Evolutionary conservation across 2,888 invertebrate genomes (phyloP).

Genomic region (Unio delphinus): DNA sequence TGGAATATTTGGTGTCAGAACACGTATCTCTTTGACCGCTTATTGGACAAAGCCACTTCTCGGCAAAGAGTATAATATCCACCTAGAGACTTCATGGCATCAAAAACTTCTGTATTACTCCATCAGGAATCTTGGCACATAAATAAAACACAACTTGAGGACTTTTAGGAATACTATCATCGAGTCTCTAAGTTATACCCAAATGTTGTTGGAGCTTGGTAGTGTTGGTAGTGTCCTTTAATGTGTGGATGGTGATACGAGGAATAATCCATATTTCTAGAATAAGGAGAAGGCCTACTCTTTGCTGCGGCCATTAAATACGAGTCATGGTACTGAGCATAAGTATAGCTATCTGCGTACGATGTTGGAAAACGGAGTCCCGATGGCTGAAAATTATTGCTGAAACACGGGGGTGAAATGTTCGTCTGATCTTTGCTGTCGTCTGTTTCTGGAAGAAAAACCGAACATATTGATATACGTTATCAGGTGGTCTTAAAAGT

Average conservation of each 20-base stretch:
- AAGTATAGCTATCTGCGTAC: slow-evolving; percentile 50
- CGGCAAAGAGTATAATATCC: no score
- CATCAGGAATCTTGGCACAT: no score
- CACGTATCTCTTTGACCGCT: no score
- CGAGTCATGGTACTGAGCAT: slow-evolving; percentile 58
- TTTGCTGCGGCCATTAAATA: slow-evolving; percentile 57
- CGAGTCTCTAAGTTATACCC: slow-evolving; percentile 34
- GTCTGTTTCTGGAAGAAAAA: slow-evolving; percentile 22
- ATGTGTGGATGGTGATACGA: slow-evolving; percentile 61
- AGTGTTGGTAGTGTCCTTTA: slow-evolving; percentile 57
- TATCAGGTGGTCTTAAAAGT: no score
- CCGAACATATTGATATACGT: no score
- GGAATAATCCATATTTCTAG: slow-evolving; percentile 60
- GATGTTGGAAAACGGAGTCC: slow-evolving; percentile 40
- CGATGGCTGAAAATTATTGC: slow-evolving; percentile 10
- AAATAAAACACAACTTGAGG: not conserved
- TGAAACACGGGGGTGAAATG: slow-evolving; percentile 9
- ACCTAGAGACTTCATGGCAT: no score
- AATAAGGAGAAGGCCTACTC: slow-evolving; percentile 60
- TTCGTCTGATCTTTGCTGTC: slow-evolving; percentile 30
- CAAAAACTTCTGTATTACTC: no score
- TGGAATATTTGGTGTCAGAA: no score
- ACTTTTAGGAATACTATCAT: slow-evolving; percentile 9
- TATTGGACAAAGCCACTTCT: no score
- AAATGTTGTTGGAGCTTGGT: slow-evolving; percentile 20